Base-by-base conservation (phyloP, 2,113 vertebrate species). In the Uria aalge region DNA sequence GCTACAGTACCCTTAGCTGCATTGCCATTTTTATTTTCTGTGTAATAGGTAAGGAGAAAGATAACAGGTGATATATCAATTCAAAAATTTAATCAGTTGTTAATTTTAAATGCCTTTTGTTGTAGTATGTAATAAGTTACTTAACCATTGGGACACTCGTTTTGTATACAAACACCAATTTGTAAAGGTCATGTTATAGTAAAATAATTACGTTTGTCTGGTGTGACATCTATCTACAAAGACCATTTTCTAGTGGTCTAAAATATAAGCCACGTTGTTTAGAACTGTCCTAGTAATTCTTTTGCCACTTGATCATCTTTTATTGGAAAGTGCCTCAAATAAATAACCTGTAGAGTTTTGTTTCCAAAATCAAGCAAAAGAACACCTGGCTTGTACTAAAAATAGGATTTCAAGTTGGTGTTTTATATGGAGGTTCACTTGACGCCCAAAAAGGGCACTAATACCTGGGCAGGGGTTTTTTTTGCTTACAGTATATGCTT, bases 1-100 rank as follows among this genome's bases (percentile, higher is more conserved):
- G 67, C 82, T 88, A 50, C 67, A 63, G 69, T 68, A 91, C 69
- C 76, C 77, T 84, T 87, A 91, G 77, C 80, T 90, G 43, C 85
- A 55, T 21, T 94, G 68, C 78, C 71, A n/a, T 86, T 83, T 95
- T 92, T 88, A 38, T 86, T 95, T 92, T 93, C 79, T 80, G 24
- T 82, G 20, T 62, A 52, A 66, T 94, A 90, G 71, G 45, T 83
- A 86, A 95, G 45, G 63, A 88, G 75, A 69, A 94, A 66, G 38
- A 86, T 88, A 88, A 69, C 57, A 88, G 27, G 30, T 85, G 48
- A 52, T 92, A 32, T 5, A 36, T 94, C 3, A 26, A 6, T 89
- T 83, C 56, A 56, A 80, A 66, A 78, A 67, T 63, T 15, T 1
- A 62, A 69, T 91, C 19, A 45, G 14, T 84, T 78, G 40, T 75